Evolutionary conservation across 1,140 invertebrate genomes (phyloP).

Genomic region (Sarcophaga peregrina): DNA sequence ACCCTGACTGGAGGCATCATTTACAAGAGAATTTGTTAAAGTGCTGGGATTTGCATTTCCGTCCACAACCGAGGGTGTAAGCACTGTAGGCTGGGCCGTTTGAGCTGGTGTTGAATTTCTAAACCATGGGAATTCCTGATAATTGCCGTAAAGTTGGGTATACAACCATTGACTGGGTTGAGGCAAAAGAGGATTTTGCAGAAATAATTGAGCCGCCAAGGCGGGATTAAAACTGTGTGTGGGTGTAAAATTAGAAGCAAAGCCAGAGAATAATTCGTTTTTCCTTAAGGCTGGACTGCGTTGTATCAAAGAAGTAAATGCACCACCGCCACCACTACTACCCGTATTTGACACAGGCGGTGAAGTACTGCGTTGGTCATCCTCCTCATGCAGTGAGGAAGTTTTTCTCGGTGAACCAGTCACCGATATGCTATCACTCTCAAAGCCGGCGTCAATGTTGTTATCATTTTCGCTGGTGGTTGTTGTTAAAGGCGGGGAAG

Average conservation of each 20-base stretch:
- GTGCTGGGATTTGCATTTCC: slow-evolving; percentile 12
- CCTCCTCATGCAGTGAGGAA: slow-evolving; percentile 49
- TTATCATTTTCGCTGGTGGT: slow-evolving; percentile 57
- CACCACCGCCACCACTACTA: slow-evolving; percentile 57
- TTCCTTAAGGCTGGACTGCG: slow-evolving; percentile 53
- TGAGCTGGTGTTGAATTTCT: slow-evolving; percentile 53
- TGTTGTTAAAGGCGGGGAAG: slow-evolving; percentile 52
- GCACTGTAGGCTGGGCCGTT: slow-evolving; percentile 17
- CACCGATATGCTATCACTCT: slow-evolving; percentile 77
- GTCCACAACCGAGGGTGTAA: slow-evolving; percentile 19
- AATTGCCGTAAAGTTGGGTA: slow-evolving; percentile 75
- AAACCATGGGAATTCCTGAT: slow-evolving; percentile 73
- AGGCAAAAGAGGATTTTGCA: slow-evolving; percentile 77
- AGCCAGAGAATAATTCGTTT: slow-evolving; percentile 65
- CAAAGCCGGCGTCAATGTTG: slow-evolving; percentile 63
- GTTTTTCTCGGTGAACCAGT: slow-evolving; percentile 70
- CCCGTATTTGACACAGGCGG: slow-evolving; percentile 56
- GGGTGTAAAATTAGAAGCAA: slow-evolving; percentile 64
- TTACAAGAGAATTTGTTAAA: slow-evolving; percentile 33
- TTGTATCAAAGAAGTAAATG: slow-evolving; percentile 64
- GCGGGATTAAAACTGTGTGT: slow-evolving; percentile 74
- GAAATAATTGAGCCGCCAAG: slow-evolving; percentile 75
- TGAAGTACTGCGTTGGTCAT: slow-evolving; percentile 61
- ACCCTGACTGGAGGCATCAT: slow-evolving; percentile 47
- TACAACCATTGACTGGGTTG: slow-evolving; percentile 80